Base-by-base conservation (phyloP, 1,140 invertebrate species). In the Penaeus chinensis region DNA sequence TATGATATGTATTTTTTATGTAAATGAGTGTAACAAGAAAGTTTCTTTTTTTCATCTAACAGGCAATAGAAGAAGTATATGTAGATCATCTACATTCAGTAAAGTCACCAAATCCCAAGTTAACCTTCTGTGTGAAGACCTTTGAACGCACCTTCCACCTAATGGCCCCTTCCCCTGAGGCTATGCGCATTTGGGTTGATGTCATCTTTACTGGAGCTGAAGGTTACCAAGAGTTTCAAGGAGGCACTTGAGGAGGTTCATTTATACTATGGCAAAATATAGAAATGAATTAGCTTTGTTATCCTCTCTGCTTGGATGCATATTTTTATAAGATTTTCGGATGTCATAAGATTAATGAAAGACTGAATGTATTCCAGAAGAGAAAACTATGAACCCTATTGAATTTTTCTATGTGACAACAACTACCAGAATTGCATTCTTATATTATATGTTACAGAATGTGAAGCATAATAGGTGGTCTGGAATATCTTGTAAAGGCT, bases 61-160 rank as follows among this genome's bases (percentile, higher is more conserved):
- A 99, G 96, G 96, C 97, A 19, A 99, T 99, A 89, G 97, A 98
- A 93, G 98, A 99, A 93, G 98, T 99, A 47, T 99, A 99, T 92
- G 95, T 99, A 88, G 98, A 99, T 92, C 98, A 99, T 92, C 95
- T 97, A 91, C 96, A 98, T 93, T 95, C 95, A n/a, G 95, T 97
- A 0, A 97, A 97, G 92, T 98, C 97, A 85, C 97, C 97, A 10
- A 97, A 96, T 90, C 96, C 97, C 18, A 95, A 96, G 88, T 94
- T 97, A 79, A 98, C 98, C 1, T 99, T 99, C 91, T 97, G 98
- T 91, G 96, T 99, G n/a, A 99, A 99, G 93, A 99, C 98, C 0
- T 95, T 95, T 89, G 96, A 97, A 87, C 94, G 98, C 77, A 94
- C 95, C 66, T 99, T 97, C 92, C 96, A 97, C 92, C 92, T 99